A percentile compares a stretch with the other conserved stretches of the same genome.
Evolutionary conservation across 1,140 invertebrate species (phyloP).

Genomic region (Hydropsyche tenuis): DNA sequence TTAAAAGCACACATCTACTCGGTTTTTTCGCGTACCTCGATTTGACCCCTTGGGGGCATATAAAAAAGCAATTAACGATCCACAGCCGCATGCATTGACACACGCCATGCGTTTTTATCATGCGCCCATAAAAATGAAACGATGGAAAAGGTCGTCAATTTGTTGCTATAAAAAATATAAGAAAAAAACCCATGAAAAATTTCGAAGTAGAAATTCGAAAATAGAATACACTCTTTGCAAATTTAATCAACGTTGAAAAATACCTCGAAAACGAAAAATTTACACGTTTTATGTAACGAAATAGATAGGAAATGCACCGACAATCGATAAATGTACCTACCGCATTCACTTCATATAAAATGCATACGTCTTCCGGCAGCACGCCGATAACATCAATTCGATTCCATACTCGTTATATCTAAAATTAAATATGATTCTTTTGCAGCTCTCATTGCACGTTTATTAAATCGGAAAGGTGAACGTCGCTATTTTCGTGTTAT

Average conservation of each 20-base stretch:
- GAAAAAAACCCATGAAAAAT: too few relatives aligned
- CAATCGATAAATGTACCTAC: background rate
- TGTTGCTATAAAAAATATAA: background rate
- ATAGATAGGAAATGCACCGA: background rate
- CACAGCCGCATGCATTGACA: slow-evolving; percentile 38
- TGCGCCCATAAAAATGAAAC: background rate
- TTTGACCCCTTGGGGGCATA: slow-evolving; percentile 8
- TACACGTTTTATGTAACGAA: too few relatives aligned
- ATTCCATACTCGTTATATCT: background rate
- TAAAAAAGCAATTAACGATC: slow-evolving; percentile 47
- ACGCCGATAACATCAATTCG: background rate
- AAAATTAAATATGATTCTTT: too few relatives aligned
- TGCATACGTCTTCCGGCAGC: background rate
- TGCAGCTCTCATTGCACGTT: too few relatives aligned
- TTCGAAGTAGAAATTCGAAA: too few relatives aligned
- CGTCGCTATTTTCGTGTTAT: too few relatives aligned
- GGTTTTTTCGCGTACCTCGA: background rate
- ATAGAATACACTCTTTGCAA: too few relatives aligned
- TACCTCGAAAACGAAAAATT: too few relatives aligned
- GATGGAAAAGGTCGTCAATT: background rate
- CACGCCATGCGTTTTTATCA: background rate
- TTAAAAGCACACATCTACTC: background rate
- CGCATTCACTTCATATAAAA: background rate
- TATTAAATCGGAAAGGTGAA: too few relatives aligned
- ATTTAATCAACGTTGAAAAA: too few relatives aligned